Conservation (phyloP, 1,140 invertebrate species). For the Phortica variegata region DNA sequence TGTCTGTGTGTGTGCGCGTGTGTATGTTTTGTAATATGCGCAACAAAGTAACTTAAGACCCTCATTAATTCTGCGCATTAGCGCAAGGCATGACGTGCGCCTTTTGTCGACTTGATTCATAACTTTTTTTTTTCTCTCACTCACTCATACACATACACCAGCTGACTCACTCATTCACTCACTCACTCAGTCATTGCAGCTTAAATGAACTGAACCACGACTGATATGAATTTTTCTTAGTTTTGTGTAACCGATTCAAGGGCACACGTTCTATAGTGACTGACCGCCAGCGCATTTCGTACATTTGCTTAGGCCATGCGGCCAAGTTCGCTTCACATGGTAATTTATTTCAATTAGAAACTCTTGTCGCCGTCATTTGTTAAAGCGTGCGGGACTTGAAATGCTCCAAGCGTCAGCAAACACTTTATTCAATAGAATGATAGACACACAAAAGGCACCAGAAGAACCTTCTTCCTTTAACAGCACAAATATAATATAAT, state of each 20-base stretch:
- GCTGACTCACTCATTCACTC: too few species aligned
- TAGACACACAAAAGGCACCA: too few species aligned
- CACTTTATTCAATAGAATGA: too few species aligned
- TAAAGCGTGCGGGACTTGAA: background rate
- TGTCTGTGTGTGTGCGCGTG: too few species aligned
- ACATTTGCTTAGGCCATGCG: too few species aligned
- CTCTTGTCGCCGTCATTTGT: constrained; percentile 16
- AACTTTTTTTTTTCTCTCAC: background rate
- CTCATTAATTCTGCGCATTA: constrained; percentile 25
- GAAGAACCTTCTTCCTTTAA: too few species aligned
- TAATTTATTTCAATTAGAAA: constrained; percentile 55
- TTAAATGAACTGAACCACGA: constrained; percentile 39
- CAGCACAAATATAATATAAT: too few species aligned
- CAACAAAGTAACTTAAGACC: background rate
- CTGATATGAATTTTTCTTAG: constrained; percentile 42
- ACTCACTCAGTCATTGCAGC: constrained; percentile 11
- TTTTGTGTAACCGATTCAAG: constrained; percentile 45
- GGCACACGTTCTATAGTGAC: constrained; percentile 23
- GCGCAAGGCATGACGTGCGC: constrained; percentile 24
- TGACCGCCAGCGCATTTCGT: too few species aligned
- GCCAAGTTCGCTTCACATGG: too few species aligned
- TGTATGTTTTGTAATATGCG: background rate
- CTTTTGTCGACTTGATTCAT: constrained; percentile 21
- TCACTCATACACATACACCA: too few species aligned
- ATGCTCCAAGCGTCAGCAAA: too few species aligned